Percentiles rank a stretch among this genome's conserved stretches.
phyloP scores from a whole-genome alignment of 2,888 invertebrate species.

The Steinernema hermaphroditum region DNA sequence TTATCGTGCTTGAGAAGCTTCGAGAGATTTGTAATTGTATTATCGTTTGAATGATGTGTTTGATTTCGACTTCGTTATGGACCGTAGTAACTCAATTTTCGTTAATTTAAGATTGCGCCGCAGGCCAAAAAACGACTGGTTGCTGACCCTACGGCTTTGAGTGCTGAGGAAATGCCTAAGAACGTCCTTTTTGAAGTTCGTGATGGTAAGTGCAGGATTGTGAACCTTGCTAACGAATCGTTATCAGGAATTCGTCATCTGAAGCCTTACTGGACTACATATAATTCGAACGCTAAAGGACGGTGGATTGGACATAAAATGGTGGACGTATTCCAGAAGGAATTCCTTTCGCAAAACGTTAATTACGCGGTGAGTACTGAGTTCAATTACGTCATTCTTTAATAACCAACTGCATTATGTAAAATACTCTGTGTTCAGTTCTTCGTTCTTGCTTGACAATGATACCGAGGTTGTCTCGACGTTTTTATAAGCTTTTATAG shows the following conservation, averaged over 20 bases:
- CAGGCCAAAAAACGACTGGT: slow-evolving; percentile 14
- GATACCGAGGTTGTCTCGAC: too few species aligned
- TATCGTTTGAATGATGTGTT: not conserved
- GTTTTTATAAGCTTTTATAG: too few species aligned
- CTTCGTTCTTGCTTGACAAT: too few species aligned
- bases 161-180: slow-evolving; percentile 42
- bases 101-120: not conserved
- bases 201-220: slow-evolving; percentile 44
- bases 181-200: slow-evolving; percentile 50
- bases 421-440: too few species aligned
- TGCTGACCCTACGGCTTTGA: not conserved
- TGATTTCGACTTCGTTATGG: not conserved
- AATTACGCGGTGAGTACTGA: slow-evolving; percentile 56
- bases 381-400: not conserved
- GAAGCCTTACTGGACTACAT: slow-evolving; percentile 61
- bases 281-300: slow-evolving; percentile 49
- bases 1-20: not conserved
- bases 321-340: slow-evolving; percentile 57
- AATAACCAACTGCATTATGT: too few species aligned
- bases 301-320: slow-evolving; percentile 60
- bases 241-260: slow-evolving; percentile 56
- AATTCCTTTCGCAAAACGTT: slow-evolving; percentile 56
- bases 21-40: not conserved
- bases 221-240: not conserved
- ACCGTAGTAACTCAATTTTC: not conserved